Evolutionary conservation across 1,140 invertebrate species (phyloP), one percentile per base, ranked within the genome.

Genomic region (Panonychus citri): DNA sequence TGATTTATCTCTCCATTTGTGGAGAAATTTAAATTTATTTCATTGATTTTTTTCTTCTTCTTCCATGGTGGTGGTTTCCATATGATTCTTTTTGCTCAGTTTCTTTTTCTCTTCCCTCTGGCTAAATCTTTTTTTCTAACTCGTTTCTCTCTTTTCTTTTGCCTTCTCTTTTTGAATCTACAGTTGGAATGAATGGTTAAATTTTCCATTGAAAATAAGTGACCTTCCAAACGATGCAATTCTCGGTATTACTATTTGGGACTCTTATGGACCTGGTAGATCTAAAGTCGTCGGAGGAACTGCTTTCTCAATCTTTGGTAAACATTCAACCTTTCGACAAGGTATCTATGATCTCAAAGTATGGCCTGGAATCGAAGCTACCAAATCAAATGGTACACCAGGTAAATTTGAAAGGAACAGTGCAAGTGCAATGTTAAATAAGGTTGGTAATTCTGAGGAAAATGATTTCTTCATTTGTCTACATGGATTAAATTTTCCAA

Each of bases 171-270:
- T n/a, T 24, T 15, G n/a, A 17, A 17, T n/a, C 39, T 72, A 26
- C 62, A 60, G 59, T 17, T 98, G 93, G 93, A 94, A 96, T 71
- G 91, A 99, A 72, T 98, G 93, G 91, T 74, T 98, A 8, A 81
- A 77, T 4, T 69, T 98, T 56, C 93, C 93, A 1, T 74, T 98
- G 12, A 80, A 81, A 64, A 95, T 84, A 69, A 84, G 82, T 66
- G 90, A 97, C 68, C 69, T 98, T 28, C 90, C 90, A 3, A 72
- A 85, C 51, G 83, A 85, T 70, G 81, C 93, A 13, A 76, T 83
- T 57, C 70, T 98, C n/a, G 82, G 82, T 17, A 76, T 97, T 61
- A 94, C 87, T 17, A 78, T 98, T 37, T 91, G 86, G 70, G 90
- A 96, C 68, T 86, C 88, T 66, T 81, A 82, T 54, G 85, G 87